Evolutionary conservation across 2,797 vertebrate species (phyloP).

Genomic region (Mus minutoides): DNA sequence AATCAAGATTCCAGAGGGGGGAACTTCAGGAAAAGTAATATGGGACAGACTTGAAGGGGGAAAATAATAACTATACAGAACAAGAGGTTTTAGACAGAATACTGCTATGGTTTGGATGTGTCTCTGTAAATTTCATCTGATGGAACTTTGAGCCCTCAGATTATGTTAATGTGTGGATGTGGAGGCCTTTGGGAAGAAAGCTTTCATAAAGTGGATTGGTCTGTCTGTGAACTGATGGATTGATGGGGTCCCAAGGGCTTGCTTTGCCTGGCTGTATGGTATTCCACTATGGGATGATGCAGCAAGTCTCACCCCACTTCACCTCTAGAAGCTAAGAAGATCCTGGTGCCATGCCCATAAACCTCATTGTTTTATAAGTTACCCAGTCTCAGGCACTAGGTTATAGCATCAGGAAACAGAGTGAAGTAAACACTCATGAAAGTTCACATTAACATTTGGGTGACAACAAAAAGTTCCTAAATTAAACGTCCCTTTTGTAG

Average conservation of each 20-base stretch:
- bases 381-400: not conserved
- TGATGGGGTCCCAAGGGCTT: not conserved
- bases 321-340: not conserved
- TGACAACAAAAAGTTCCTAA: slow-evolving; percentile 17
- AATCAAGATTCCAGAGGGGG: not conserved
- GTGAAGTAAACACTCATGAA: not conserved
- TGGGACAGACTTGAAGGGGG: not conserved
- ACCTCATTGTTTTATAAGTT: not conserved
- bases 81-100: slow-evolving; percentile 16
- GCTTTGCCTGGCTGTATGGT: not conserved
- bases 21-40: not conserved
- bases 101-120: not conserved
- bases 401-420: not conserved
- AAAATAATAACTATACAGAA: not conserved
- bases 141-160: not conserved
- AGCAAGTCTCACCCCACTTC: not conserved
- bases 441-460: slow-evolving; percentile 37
- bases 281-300: not conserved
- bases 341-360: not conserved
- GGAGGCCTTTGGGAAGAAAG: not conserved
- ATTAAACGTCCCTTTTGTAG: slow-evolving; percentile 19
- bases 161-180: not conserved
- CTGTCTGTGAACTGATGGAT: not conserved
- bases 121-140: not conserved
- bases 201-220: not conserved